phyloP scores from a whole-genome alignment of 2,797 vertebrate genomes.

The Enteromius viviparus region DNA sequence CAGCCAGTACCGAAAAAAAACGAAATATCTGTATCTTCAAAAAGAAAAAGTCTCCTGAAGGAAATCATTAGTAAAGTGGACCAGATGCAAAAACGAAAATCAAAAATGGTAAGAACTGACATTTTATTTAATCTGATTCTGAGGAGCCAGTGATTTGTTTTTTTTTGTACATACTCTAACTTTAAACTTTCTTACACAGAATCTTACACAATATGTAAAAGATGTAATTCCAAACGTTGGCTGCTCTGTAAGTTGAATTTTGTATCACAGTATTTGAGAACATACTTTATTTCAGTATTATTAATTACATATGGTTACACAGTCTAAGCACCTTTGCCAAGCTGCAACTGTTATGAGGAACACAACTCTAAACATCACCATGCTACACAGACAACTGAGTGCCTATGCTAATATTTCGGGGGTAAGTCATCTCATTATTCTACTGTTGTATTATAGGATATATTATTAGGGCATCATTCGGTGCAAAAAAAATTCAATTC shows the following conservation, averaged over 20 bases:
- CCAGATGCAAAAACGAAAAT: fast-evolving
- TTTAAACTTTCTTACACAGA: constrained; percentile 5
- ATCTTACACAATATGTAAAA: not conserved
- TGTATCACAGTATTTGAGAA: not conserved
- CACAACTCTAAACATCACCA: fast-evolving
- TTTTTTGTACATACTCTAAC: not conserved
- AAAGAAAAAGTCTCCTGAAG: not conserved
- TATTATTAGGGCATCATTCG: not conserved
- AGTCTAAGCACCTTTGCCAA: not conserved
- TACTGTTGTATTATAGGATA: too few relatives aligned
- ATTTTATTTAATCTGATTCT: too few relatives aligned
- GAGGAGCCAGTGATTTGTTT: too few relatives aligned
- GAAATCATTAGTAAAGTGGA: not conserved
- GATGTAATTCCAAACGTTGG: not conserved
- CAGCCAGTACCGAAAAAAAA: too few relatives aligned
- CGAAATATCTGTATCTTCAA: too few relatives aligned
- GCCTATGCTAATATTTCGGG: not conserved
- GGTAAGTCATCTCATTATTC: too few relatives aligned
- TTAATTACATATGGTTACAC: not conserved
- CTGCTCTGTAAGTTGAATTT: constrained; percentile 43
- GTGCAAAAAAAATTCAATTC: not conserved
- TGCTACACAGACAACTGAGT: not conserved
- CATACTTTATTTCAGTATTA: not conserved
- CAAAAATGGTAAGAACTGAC: not conserved
- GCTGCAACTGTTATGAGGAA: not conserved